Evolutionary conservation across 2,888 invertebrate genomes (phyloP).

Genomic region (Metellina segmentata): DNA sequence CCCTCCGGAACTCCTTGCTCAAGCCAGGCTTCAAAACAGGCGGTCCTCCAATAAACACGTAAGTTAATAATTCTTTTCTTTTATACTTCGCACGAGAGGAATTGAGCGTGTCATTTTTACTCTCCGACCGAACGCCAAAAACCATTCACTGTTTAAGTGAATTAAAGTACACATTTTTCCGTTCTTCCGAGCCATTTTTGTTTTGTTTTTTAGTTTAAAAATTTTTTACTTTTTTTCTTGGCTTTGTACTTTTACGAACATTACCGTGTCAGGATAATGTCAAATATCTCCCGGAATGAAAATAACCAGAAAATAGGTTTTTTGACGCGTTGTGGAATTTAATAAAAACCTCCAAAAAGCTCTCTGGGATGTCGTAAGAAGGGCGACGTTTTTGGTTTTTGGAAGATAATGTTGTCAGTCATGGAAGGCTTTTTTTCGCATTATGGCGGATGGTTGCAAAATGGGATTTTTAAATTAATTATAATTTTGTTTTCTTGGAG

Average conservation of each 20-base stretch:
- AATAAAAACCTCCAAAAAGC: conserved; percentile 25
- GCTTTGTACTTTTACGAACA: conserved; percentile 19
- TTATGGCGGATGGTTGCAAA: not conserved
- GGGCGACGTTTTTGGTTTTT: not conserved
- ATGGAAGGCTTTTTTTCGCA: not conserved
- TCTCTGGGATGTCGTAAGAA: not conserved
- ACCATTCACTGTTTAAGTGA: not conserved
- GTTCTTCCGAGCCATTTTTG: not conserved
- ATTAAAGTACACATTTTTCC: conserved; percentile 26
- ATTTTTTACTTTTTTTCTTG: not conserved
- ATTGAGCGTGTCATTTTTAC: not conserved
- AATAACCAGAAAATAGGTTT: conserved; percentile 30
- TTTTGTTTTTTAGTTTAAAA: not conserved
- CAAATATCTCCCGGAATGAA: conserved; percentile 2
- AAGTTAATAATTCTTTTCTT: conserved; percentile 13
- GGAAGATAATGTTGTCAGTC: not conserved
- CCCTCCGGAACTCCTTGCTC: conserved; percentile 66
- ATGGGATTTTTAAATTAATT: conserved; percentile 5
- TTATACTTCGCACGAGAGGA: not conserved
- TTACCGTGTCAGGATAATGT: conserved; percentile 31
- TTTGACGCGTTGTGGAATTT: conserved; percentile 51
- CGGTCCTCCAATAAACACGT: conserved; percentile 68
- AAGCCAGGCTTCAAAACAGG: conserved; percentile 66
- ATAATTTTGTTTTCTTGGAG: not conserved
- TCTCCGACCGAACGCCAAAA: not conserved